Evolutionary conservation across 2,113 vertebrate genomes (phyloP).

Genomic region (Gorilla gorilla): DNA sequence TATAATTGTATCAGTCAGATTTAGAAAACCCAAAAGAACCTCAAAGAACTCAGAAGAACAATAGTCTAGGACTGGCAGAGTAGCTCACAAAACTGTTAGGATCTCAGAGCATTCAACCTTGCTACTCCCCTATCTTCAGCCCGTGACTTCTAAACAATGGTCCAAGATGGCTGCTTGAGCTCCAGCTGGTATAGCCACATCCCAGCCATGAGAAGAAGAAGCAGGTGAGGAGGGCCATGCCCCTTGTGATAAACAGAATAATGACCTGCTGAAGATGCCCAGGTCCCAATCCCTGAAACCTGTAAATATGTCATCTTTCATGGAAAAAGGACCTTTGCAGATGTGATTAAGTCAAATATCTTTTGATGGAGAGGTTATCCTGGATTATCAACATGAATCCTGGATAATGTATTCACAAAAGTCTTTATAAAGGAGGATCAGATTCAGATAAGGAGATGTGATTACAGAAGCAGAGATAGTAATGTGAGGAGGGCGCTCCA

Average conservation of each 20-base stretch:
- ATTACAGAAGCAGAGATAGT: neutral
- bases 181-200: neutral
- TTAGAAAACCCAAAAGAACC: neutral
- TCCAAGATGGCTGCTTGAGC: neutral
- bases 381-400: neutral
- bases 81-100: neutral
- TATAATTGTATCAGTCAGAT: neutral
- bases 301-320: neutral
- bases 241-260: neutral
- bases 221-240: neutral
- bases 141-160: neutral
- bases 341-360: neutral
- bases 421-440: neutral
- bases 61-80: neutral
- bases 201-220: neutral
- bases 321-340: neutral
- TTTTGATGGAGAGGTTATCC: neutral
- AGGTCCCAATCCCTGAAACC: neutral
- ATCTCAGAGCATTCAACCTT: neutral
- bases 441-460: neutral
- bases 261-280: neutral
- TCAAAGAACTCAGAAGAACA: neutral
- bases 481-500: neutral
- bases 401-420: neutral
- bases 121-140: neutral